Conservation (phyloP, 2,888 invertebrate species). For the Cantharis flavilabris region DNA sequence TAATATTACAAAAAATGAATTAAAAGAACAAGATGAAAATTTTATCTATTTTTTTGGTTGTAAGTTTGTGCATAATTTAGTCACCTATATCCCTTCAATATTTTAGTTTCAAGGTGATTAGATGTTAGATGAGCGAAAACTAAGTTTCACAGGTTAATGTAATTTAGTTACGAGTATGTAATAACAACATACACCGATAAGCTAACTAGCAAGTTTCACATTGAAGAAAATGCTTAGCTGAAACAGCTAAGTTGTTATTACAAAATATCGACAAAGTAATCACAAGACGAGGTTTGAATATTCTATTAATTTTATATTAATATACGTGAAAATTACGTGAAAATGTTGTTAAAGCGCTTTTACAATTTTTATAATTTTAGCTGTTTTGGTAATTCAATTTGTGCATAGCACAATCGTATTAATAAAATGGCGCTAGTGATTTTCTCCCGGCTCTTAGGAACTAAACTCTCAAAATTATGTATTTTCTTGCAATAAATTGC, state of each 20-base stretch:
- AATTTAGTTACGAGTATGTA: not conserved
- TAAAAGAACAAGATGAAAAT: not conserved
- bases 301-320: not conserved
- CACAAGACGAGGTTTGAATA: not conserved
- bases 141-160: not conserved
- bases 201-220: not conserved
- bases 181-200: not conserved
- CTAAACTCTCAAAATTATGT: too few species aligned
- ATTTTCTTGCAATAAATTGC: too few species aligned
- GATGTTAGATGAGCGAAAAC: not conserved
- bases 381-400: not conserved
- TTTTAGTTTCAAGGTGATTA: not conserved
- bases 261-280: not conserved
- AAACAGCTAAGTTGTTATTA: not conserved
- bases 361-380: not conserved
- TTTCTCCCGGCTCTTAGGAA: too few species aligned
- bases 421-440: too few species aligned
- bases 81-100: not conserved
- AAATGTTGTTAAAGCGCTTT: not conserved
- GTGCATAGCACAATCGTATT: too few species aligned
- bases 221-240: not conserved
- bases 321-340: not conserved
- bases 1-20: not conserved
- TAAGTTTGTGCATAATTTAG: not conserved
- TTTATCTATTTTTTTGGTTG: not conserved